These are phyloP conservation scores for Trichechus manatus DNA, from an alignment of 2,113 vertebrate species.

Conservation along the genomic window DNA sequence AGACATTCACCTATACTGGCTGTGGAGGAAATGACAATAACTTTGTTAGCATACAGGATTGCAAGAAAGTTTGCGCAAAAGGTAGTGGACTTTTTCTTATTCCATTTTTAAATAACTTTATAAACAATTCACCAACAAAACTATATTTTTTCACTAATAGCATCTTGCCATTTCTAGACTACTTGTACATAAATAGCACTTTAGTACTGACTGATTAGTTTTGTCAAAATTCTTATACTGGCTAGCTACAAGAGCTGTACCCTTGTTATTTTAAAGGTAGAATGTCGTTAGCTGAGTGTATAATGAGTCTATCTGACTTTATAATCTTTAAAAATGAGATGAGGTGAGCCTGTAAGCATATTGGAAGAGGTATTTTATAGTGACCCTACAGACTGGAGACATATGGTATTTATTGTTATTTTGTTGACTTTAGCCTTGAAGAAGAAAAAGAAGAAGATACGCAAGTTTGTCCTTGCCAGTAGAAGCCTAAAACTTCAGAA, in stretches of 20 bases:
- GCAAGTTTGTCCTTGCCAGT: background rate
- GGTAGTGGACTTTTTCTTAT: conserved; percentile 81
- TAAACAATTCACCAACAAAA: conserved; percentile 49
- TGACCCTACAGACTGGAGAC: background rate
- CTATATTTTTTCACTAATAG: conserved; percentile 55
- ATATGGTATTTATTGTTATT: conserved; percentile 50
- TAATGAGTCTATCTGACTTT: conserved; percentile 16
- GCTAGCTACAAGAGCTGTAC: background rate
- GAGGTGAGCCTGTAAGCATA: background rate
- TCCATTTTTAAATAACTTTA: background rate
- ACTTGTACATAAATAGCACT: background rate
- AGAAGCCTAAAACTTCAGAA: background rate
- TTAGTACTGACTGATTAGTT: background rate
- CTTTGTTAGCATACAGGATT: conserved; percentile 89
- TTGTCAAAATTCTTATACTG: conserved; percentile 11
- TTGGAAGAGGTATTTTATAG: background rate
- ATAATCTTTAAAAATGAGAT: conserved; percentile 1
- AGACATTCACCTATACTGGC: conserved; percentile 93
- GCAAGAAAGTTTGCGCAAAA: conserved; percentile 90
- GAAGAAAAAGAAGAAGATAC: conserved; percentile 45
- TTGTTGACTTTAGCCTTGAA: conserved; percentile 66
- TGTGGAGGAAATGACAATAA: conserved; percentile 97
- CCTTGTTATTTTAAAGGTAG: conserved; percentile 4
- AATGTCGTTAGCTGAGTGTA: background rate
- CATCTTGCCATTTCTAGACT: conserved; percentile 32